Evolutionary conservation across 1,140 invertebrate species (phyloP).

Genomic region (Rhopalosiphum padi): DNA sequence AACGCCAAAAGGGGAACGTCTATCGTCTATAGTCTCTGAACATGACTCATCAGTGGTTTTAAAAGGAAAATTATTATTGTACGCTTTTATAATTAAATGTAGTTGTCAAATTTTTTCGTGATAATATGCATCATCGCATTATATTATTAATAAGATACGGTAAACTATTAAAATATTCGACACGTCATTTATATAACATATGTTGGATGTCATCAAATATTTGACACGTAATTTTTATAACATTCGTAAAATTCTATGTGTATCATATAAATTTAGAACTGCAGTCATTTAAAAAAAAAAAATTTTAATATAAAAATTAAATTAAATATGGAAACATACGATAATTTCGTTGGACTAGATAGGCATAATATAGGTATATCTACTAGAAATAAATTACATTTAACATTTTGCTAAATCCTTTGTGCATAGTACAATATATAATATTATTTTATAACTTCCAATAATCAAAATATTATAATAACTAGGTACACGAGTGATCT

Average conservation of each 20-base stretch:
- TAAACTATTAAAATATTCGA: slow-evolving; percentile 12
- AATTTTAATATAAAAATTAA: neutral
- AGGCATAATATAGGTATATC: neutral
- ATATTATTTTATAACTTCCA: neutral
- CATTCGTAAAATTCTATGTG: neutral
- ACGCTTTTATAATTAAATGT: neutral
- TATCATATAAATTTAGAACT: neutral
- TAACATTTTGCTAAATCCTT: neutral
- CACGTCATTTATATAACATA: neutral
- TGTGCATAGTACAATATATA: neutral
- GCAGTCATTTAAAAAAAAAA: neutral
- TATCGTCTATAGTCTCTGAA: neutral
- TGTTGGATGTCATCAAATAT: neutral
- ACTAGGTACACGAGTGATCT: neutral
- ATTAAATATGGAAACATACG: neutral
- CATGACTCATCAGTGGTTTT: slow-evolving; percentile 22
- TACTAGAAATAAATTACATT: neutral
- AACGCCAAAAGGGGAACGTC: slow-evolving; percentile 17
- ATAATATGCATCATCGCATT: neutral
- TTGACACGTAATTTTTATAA: neutral
- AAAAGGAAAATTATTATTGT: slow-evolving; percentile 28
- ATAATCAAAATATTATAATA: neutral
- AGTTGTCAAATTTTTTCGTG: neutral
- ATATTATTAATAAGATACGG: neutral
- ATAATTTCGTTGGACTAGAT: neutral